Conservation (phyloP, 2,888 invertebrate species). For the Erannis defoliaria region DNA sequence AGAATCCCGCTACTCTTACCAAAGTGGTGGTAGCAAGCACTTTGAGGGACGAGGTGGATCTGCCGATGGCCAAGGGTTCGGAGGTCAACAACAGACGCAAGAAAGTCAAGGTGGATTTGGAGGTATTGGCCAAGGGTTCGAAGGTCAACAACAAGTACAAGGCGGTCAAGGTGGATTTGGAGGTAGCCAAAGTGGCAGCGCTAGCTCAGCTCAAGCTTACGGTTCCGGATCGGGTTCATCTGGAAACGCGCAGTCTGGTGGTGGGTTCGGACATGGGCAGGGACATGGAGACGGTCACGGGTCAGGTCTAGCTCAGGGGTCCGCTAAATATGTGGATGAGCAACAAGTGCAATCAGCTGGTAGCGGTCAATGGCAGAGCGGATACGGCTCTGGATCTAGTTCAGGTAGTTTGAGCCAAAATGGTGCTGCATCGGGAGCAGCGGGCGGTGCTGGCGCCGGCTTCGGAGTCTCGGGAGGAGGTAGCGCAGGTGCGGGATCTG, state of each 20-base stretch:
- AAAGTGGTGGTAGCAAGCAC: conserved; percentile 33
- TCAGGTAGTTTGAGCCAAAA: conserved; percentile 29
- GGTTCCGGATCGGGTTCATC: conserved; percentile 19
- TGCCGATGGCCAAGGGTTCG: conserved; percentile 24
- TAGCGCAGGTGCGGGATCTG: conserved; percentile 16
- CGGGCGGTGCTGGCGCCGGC: conserved; percentile 21
- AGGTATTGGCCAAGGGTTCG: neutral
- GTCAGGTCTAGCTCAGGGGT: neutral
- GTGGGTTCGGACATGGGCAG: conserved; percentile 23
- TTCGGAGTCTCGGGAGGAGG: conserved; percentile 17
- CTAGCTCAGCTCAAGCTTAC: conserved; percentile 29
- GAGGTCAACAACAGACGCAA: conserved; percentile 20
- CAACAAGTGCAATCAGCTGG: conserved; percentile 30
- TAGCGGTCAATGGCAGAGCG: conserved; percentile 25
- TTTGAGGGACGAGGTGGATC: conserved; percentile 21
- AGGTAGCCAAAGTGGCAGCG: conserved; percentile 13
- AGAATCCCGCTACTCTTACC: conserved; percentile 42
- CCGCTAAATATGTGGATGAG: conserved; percentile 11
- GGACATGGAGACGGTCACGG: conserved; percentile 25
- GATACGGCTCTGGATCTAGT: conserved; percentile 11
- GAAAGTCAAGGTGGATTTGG: conserved; percentile 10
- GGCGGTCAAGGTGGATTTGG: conserved; percentile 11
- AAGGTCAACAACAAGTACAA: conserved; percentile 2
- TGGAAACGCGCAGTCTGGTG: conserved; percentile 29
- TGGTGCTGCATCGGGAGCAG: conserved; percentile 8